Conservation (phyloP, 2,797 vertebrate genomes). For the Choloepus didactylus region DNA sequence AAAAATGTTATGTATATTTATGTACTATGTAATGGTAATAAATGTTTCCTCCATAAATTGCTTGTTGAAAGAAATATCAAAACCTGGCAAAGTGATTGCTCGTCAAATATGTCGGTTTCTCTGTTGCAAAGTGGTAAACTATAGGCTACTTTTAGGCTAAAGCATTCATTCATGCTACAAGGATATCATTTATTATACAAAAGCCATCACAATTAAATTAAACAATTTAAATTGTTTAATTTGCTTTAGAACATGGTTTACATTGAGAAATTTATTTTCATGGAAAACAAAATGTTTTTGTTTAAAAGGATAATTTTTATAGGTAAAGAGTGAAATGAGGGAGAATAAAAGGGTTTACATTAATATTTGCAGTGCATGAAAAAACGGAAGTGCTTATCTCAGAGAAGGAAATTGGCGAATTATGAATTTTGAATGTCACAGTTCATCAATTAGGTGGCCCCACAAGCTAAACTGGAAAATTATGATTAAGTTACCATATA, state of each 20-base stretch:
- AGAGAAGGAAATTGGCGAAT: neutral
- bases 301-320: neutral
- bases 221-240: neutral
- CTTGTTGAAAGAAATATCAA: conserved; percentile 38
- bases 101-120: neutral
- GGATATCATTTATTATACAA: neutral
- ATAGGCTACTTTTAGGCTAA: neutral
- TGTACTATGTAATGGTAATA: neutral
- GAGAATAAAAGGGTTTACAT: neutral
- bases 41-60: neutral
- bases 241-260: conserved; percentile 34
- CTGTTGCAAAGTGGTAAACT: neutral
- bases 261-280: neutral
- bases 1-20: neutral
- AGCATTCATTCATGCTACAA: neutral
- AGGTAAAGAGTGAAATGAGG: neutral
- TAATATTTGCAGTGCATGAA: neutral
- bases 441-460: neutral
- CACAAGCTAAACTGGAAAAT: neutral
- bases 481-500: neutral
- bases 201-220: conserved; percentile 10
- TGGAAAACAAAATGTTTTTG: neutral
- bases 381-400: neutral
- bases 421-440: neutral
- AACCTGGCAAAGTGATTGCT: neutral